Evolutionary conservation across 2,888 invertebrate species (phyloP).

Genomic region (Cabera pusaria): DNA sequence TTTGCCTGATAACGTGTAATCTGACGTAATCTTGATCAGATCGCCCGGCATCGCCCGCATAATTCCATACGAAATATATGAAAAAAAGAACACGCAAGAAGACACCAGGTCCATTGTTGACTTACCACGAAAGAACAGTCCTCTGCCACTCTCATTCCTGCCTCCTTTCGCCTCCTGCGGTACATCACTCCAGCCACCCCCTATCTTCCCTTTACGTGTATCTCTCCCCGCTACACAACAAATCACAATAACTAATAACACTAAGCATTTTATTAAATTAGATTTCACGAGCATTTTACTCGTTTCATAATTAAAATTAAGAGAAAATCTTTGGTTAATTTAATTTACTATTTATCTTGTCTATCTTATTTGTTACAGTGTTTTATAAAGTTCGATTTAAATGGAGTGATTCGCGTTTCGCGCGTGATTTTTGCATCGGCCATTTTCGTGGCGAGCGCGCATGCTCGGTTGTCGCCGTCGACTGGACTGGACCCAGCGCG

Average conservation of each 20-base stretch:
- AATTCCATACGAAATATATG: too few species aligned
- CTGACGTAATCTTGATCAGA: too few species aligned
- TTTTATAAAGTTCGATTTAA: slow-evolving; percentile 5
- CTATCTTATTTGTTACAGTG: slow-evolving; percentile 13
- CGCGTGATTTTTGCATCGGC: slow-evolving; percentile 52
- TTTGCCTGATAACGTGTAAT: too few species aligned
- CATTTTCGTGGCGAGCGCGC: slow-evolving; percentile 55
- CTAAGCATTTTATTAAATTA: slow-evolving; percentile 46
- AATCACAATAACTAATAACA: slow-evolving; percentile 46
- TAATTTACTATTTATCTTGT: slow-evolving; percentile 16
- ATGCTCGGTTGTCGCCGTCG: slow-evolving; percentile 50
- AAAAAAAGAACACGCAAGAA: too few species aligned
- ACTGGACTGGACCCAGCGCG: slow-evolving; percentile 38
- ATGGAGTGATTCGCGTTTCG: slow-evolving; percentile 40
- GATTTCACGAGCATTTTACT: slow-evolving; percentile 63
- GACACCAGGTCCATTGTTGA: too few species aligned
- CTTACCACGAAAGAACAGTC: slow-evolving; percentile 56
- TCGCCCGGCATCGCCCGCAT: too few species aligned
- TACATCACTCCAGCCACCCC: slow-evolving; percentile 23
- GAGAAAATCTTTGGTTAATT: slow-evolving; percentile 46
- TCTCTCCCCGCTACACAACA: slow-evolving; percentile 41
- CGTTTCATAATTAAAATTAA: slow-evolving; percentile 60
- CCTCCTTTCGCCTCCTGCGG: slow-evolving; percentile 26
- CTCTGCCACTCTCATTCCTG: slow-evolving; percentile 42
- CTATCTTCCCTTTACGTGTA: slow-evolving; percentile 45